A percentile compares a stretch with the other conserved stretches of the same genome.
phyloP scores from a whole-genome alignment of 53 echinoderm and acorn worm genomes.

The Paracentrotus lividus region DNA sequence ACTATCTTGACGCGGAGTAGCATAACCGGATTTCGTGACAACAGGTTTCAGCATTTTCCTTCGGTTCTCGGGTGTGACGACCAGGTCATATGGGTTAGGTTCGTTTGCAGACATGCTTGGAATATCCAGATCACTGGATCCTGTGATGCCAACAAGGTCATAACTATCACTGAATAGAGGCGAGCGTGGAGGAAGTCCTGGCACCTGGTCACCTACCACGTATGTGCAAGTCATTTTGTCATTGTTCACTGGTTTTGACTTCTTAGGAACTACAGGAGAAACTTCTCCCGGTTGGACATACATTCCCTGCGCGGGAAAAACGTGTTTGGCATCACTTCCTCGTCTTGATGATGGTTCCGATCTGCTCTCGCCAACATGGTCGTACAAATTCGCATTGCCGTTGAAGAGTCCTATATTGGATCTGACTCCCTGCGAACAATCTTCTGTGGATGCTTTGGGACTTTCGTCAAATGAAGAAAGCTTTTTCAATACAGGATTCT shows the following conservation, averaged over 20 bases:
- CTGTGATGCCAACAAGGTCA: not conserved
- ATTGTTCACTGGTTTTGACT: not conserved
- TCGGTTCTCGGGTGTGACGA: not conserved
- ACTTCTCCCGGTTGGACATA: slow-evolving; percentile 33
- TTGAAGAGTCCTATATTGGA: not conserved
- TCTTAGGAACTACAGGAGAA: slow-evolving; percentile 13
- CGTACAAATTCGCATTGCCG: slow-evolving; percentile 1
- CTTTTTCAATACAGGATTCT: slow-evolving; percentile 8
- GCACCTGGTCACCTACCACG: slow-evolving; percentile 30
- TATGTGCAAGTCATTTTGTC: slow-evolving; percentile 39
- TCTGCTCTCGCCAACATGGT: slow-evolving; percentile 21
- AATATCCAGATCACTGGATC: not conserved
- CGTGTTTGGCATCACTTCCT: slow-evolving; percentile 43
- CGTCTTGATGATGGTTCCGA: slow-evolving; percentile 33
- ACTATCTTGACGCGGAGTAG: not conserved
- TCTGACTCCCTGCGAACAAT: not conserved
- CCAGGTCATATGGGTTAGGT: slow-evolving; percentile 44
- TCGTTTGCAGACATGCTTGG: not conserved
- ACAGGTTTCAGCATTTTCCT: not conserved
- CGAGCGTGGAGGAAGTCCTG: not conserved
- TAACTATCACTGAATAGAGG: slow-evolving; percentile 46
- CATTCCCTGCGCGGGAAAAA: not conserved
- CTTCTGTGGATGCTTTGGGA: not conserved
- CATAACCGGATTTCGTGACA: slow-evolving; percentile 6
- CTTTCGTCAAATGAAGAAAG: not conserved